These are phyloP conservation scores for Xanthorhoe designata DNA, from an alignment of 2,888 invertebrate genomes.

Conservation along the genomic window DNA sequence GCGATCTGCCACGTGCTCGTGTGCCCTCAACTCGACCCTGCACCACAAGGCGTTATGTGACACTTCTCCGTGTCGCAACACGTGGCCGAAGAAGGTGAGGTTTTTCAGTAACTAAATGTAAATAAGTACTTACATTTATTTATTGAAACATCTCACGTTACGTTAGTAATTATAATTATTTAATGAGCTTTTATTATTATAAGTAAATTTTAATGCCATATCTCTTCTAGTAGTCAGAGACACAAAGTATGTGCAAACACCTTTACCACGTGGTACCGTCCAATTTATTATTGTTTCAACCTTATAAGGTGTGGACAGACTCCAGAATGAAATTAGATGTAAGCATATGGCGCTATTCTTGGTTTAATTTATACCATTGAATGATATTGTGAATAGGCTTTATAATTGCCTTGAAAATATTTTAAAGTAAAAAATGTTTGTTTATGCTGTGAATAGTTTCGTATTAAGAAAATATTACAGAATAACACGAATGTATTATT, in stretches of 20 bases:
- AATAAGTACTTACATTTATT: too few relatives aligned
- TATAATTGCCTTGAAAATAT: conserved; percentile 5
- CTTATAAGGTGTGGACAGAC: conserved; percentile 36
- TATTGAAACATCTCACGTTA: too few relatives aligned
- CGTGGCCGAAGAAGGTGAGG: too few relatives aligned
- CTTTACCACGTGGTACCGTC: conserved; percentile 27
- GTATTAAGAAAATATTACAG: not conserved
- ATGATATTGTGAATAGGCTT: conserved; percentile 7
- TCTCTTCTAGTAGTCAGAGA: conserved; percentile 14
- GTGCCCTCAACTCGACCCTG: too few relatives aligned
- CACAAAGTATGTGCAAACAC: conserved; percentile 29
- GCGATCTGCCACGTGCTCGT: too few relatives aligned
- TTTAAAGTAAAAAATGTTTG: conserved; percentile 1
- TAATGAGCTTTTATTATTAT: too few relatives aligned
- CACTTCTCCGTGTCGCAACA: too few relatives aligned
- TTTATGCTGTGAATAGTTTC: not conserved
- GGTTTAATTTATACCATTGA: conserved; percentile 29
- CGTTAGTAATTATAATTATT: too few relatives aligned
- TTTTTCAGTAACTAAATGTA: too few relatives aligned
- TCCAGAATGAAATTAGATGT: conserved; percentile 37
- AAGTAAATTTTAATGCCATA: not conserved
- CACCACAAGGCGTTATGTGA: too few relatives aligned
- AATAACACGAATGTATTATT: too few relatives aligned
- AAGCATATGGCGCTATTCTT: conserved; percentile 34
- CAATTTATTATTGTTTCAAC: conserved; percentile 29